Base-by-base conservation (phyloP, 1,140 invertebrate genomes). In the Megalopta genalis region DNA sequence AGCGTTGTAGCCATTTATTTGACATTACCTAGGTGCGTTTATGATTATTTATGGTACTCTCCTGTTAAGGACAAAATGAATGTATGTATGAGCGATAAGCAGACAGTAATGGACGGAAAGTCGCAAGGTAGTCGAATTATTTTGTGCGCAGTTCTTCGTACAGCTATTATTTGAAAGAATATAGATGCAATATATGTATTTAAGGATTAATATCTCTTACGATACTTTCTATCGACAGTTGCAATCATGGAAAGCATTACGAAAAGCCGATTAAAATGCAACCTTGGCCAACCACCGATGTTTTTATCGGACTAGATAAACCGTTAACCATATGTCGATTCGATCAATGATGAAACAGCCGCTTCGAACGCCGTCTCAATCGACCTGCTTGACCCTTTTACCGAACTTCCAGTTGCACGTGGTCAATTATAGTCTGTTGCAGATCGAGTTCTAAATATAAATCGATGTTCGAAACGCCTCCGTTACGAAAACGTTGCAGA, bases 241-340 rank as follows among this genome's bases (percentile, higher is more conserved):
- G 52, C 6, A 10, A 64, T 16, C 42, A 42, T 18, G 4, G n/a
- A 65, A 42, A 12, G 64, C 67, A 54, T 21, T 60, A 60, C 59
- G 32, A 65, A 46, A 23, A 52, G 42, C 23, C 64, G 6, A 27
- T 68, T 57, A 52, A 42, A 83, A 69, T 72, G 14, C 9, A 57
- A 42, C 67, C 67, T 85, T 80, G 82, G 21, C 52, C 21, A 57
- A 80, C 81, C 76, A 80, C 84, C 84, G 77, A 84, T 63, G 72
- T 80, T 71, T 80, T 84, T 74, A 85, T 85, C 77, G 80, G 64
- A 80, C 67, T 72, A 66, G 42, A 84, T 85, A 80, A 84, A 76
- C 54, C 81, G 76, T 83, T 83, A 80, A 70, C 60, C 77, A 70
- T 71, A 52, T 57, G 62, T 68, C 63, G 39, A 83, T 72, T 27